Conservation (phyloP, 2,888 invertebrate species). For the Tetheella fluctuosa region DNA sequence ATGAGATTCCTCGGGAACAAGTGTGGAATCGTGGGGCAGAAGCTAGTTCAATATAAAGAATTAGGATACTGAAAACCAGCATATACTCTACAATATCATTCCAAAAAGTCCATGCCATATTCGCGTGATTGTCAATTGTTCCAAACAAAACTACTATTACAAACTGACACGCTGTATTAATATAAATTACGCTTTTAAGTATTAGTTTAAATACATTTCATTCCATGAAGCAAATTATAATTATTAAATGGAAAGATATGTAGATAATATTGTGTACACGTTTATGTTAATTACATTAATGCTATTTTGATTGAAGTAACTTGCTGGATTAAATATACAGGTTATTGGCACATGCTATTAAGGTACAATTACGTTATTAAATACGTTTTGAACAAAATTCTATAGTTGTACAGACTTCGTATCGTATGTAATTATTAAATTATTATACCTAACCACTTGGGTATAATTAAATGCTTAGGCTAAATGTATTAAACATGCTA, state of each 20-base stretch:
- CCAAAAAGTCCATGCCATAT: no score
- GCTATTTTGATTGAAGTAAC: conserved; percentile 1
- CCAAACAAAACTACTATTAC: background rate
- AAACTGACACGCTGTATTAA: background rate
- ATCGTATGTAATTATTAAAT: background rate
- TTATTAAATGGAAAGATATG: conserved; percentile 2
- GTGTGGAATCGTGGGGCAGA: no score
- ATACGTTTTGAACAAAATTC: background rate
- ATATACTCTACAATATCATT: no score
- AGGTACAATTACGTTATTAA: conserved; percentile 4
- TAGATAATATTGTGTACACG: conserved; percentile 4
- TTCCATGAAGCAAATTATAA: background rate
- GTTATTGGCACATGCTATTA: conserved; percentile 1
- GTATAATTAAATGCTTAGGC: background rate
- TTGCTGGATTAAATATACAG: background rate
- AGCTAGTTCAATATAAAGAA: no score
- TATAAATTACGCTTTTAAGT: background rate
- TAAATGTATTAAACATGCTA: background rate
- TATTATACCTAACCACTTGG: background rate
- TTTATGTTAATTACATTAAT: background rate
- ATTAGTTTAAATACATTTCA: background rate
- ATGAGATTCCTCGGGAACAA: no score
- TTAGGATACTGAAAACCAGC: no score
- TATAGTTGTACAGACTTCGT: background rate
- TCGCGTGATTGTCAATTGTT: no score